Conservation (phyloP, 1,140 invertebrate genomes). For the Thaumetopoea pityocampa region DNA sequence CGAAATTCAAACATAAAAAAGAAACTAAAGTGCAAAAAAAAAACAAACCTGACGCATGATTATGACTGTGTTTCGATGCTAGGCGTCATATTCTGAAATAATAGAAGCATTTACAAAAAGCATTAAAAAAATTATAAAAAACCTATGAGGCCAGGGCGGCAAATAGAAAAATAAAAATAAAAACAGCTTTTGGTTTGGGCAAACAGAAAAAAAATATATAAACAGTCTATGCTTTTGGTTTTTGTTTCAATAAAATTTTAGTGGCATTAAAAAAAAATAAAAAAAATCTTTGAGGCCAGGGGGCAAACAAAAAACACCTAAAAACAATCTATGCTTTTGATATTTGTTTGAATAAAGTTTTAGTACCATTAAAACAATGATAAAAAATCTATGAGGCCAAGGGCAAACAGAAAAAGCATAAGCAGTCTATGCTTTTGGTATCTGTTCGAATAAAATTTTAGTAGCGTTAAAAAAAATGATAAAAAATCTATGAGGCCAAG, state of each 20-base stretch:
- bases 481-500: too few relatives aligned
- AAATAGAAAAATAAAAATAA: constrained; percentile 15
- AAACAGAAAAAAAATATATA: too few relatives aligned
- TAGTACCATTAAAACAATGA: constrained; percentile 1
- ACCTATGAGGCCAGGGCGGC: too few relatives aligned
- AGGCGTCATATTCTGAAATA: constrained; percentile 57
- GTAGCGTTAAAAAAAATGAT: too few relatives aligned
- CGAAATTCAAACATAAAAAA: constrained; percentile 9
- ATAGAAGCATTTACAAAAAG: constrained; percentile 22
- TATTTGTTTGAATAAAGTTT: background rate
- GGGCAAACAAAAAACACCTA: constrained; percentile 4
- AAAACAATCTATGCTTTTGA: constrained; percentile 4
- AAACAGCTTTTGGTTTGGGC: too few relatives aligned
- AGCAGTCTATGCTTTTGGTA: too few relatives aligned
- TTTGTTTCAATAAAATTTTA: too few relatives aligned
- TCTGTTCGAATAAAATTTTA: too few relatives aligned
- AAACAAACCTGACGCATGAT: constrained; percentile 54
- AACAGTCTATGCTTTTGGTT: too few relatives aligned
- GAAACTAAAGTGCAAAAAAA: constrained; percentile 30
- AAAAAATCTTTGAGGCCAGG: background rate
- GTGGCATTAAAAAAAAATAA: constrained; percentile 8
- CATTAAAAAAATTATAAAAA: constrained; percentile 25
- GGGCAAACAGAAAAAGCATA: too few relatives aligned
- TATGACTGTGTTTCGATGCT: constrained; percentile 54
- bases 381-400: background rate